Evolutionary conservation across 2,113 vertebrate species (phyloP).

Genomic region (Xiphorhynchus elegans): DNA sequence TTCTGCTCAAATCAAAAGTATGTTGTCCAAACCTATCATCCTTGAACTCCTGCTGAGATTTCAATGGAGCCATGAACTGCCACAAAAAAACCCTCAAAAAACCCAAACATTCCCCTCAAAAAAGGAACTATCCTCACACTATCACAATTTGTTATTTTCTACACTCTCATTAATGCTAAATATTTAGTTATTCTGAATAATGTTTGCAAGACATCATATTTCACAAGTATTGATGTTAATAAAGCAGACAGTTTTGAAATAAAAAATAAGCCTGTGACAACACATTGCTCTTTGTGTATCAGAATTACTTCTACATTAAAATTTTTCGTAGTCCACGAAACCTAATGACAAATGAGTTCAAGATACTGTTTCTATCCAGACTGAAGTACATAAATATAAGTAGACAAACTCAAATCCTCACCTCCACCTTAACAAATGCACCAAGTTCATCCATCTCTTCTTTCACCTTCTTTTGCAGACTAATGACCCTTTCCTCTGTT

Average conservation of each 20-base stretch:
- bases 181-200: not conserved
- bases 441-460: not conserved
- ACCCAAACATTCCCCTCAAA: not conserved
- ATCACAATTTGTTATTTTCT: not conserved
- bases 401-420: not conserved
- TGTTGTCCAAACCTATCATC: not conserved
- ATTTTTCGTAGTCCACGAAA: not conserved
- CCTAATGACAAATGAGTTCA: not conserved
- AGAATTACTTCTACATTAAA: not conserved
- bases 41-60: not conserved
- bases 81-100: not conserved
- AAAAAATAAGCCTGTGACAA: not conserved
- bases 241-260: not conserved
- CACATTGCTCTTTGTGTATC: not conserved
- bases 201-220: not conserved
- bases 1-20: not conserved
- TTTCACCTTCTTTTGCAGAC: not conserved
- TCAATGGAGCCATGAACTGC: not conserved
- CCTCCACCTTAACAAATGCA: not conserved
- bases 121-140: not conserved
- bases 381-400: not conserved
- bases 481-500: not conserved
- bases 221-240: not conserved
- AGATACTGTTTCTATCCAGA: not conserved
- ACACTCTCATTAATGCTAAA: not conserved